Evolutionary conservation across 1,140 invertebrate species (phyloP).

Genomic region (Lutraria rhynchaena): DNA sequence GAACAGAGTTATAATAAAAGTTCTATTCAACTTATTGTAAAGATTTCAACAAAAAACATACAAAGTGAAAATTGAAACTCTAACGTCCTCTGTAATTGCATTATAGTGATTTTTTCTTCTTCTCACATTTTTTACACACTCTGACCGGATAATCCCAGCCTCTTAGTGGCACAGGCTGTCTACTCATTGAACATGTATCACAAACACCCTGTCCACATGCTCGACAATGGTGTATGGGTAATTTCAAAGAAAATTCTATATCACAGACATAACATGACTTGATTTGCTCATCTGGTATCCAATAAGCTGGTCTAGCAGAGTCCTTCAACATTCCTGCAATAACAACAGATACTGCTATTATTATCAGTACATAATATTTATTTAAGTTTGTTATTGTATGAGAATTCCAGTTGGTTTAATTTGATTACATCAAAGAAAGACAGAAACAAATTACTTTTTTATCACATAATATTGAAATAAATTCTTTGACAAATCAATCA

Average conservation of each 20-base stretch:
- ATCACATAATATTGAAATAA: no score
- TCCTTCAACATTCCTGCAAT: constrained; percentile 89
- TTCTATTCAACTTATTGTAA: no score
- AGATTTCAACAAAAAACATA: no score
- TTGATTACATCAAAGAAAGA: no score
- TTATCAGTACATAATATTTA: background rate
- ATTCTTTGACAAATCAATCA: no score
- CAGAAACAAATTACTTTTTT: no score
- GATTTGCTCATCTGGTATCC: constrained; percentile 90
- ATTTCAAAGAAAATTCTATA: constrained; percentile 84
- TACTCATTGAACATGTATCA: constrained; percentile 80
- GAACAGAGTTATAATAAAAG: no score
- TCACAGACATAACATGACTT: constrained; percentile 87
- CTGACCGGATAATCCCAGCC: constrained; percentile 83
- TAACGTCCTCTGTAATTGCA: no score
- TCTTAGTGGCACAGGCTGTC: constrained; percentile 80
- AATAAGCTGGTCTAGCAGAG: constrained; percentile 90
- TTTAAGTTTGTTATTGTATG: no score
- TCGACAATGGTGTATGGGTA: constrained; percentile 89
- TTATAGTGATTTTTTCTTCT: constrained; percentile 66
- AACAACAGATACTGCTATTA: constrained; percentile 37
- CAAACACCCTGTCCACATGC: constrained; percentile 84
- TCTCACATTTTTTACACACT: constrained; percentile 82
- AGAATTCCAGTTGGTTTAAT: no score
- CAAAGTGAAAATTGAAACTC: no score